phyloP scores from a whole-genome alignment of 2,888 invertebrate species.

The Stictocephala bisonia region DNA sequence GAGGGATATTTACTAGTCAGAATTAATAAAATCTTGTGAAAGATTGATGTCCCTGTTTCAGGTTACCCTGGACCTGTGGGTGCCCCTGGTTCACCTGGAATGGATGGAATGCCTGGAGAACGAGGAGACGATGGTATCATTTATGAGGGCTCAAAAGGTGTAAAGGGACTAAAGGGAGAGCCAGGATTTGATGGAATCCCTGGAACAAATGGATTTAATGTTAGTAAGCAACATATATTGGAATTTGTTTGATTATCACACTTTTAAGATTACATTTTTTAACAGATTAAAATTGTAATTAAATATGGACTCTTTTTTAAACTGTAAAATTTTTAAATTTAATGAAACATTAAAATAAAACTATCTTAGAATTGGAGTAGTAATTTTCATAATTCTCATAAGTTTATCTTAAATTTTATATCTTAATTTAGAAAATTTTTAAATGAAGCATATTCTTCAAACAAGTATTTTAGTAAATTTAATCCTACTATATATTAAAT shows the following conservation, averaged over 20 bases:
- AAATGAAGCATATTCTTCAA: too few relatives aligned
- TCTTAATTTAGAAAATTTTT: too few relatives aligned
- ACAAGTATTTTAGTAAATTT: too few relatives aligned
- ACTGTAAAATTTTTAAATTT: too few relatives aligned
- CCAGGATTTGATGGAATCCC: slow-evolving; percentile 63
- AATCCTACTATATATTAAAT: too few relatives aligned
- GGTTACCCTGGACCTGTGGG: slow-evolving; percentile 65
- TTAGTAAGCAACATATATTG: slow-evolving; percentile 57
- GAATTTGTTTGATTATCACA: background rate
- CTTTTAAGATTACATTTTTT: background rate
- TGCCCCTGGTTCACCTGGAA: slow-evolving; percentile 68
- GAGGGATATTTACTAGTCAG: too few relatives aligned
- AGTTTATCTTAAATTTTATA: too few relatives aligned
- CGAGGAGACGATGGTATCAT: slow-evolving; percentile 65
- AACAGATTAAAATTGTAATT: background rate
- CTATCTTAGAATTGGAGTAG: too few relatives aligned
- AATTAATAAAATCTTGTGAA: too few relatives aligned
- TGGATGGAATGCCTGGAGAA: slow-evolving; percentile 64
- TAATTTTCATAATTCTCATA: too few relatives aligned
- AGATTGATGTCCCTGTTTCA: slow-evolving; percentile 21
- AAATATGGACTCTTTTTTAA: too few relatives aligned
- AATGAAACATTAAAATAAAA: too few relatives aligned
- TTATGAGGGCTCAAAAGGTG: slow-evolving; percentile 38
- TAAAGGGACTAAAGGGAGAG: slow-evolving; percentile 63
- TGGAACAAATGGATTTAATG: slow-evolving; percentile 64